Evolutionary conservation across 2,797 vertebrate genomes (phyloP), one percentile per base, ranked within the genome.

Genomic region (Neosilurus mollespiculum): DNA sequence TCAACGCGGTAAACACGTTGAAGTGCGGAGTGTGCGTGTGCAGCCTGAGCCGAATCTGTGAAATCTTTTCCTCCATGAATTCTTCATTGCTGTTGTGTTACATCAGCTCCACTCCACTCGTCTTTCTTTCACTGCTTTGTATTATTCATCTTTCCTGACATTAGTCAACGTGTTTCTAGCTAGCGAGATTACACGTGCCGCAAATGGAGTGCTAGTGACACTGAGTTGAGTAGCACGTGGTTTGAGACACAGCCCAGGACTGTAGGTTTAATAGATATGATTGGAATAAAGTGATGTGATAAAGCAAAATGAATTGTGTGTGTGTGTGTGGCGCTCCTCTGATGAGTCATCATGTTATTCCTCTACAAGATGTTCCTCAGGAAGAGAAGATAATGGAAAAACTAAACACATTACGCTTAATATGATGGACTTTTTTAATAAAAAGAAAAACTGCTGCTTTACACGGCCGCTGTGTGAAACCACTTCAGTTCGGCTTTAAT

Each of bases 1-100:
- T 53, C n/a, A 18, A 59, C 43, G 24, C 20, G 6, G 9, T 58
- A 59, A 51, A 65, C 73, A 79, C 77, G 71, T 67, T 66, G 16
- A 76, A 79, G 67, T 26, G 59, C 16, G 4, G 3, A 24, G 75
- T 49, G 34, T n/a, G 16, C 26, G 77, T 3, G 61, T 3, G 77
- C 11, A 51, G 12, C 34, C 43, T 3, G 43, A 53, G 61, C n/a
- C 37, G 22, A 30, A 43, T 53, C 30, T 80, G 37, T 65, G 51
- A 79, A 72, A 64, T 79, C 81, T 62, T 82, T 58, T 54, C 65
- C 37, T 26, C 75, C 58, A 24, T 26, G 16, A 54, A 53, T 58
- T 69, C 71, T 76, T 54, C 64, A 4, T 88, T 87, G 83, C 88
- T 51, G 26, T 76, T 85, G 66, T 72, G 37, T 88, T 88, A 85